Base-by-base conservation (phyloP, 2,888 invertebrate species). In the Acholoe squamosa region DNA sequence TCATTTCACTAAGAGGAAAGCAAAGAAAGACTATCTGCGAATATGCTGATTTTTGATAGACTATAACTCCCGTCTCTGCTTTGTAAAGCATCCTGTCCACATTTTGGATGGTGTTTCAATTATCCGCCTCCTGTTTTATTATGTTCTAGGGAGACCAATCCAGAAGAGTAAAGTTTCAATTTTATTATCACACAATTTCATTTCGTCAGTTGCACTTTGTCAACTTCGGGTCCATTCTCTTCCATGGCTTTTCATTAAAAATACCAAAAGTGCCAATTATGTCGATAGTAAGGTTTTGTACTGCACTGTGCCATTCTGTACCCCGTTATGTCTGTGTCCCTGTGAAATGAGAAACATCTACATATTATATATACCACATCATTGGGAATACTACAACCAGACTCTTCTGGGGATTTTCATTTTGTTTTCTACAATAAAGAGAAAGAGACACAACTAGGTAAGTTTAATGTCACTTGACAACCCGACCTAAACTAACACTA, bases 131-230 rank as follows among this genome's bases (percentile, higher is more conserved):
- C 56, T 86, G 28, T 86, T 86, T 56, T 54, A 86, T 86, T 86
- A 86, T n/a, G 86, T 86, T 86, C 86, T 86, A 86, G 86, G 86
- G 86, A 86, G 54, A 84, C 19, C 77, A 84, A 56, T 43, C 80
- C 80, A 52, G 86, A 86, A 56, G 86, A 52, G 86, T 86, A 86
- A 86, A n/a, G 56, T 86, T 86, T 86, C 56, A 54, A 86, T 86
- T 56, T 56, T 86, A 86, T 54, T 86, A 86, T 54, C 28, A 86
- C 33, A 31, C 54, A 54, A 31, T 86, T 86, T 86, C 56, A 86
- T 86, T 86, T 86, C 54, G 86, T 86, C 86, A 22, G 33, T 54
- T 86, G 86, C 86, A 86, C 86, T 86, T 86, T 86, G 86, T 86
- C 54, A 56, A 56, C 28, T 56, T 86, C 86, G 80, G 80, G 80